Evolutionary conservation across 2,113 vertebrate genomes (phyloP), one percentile per base, ranked within the genome.

Genomic region (Callocephalon fimbriatum): DNA sequence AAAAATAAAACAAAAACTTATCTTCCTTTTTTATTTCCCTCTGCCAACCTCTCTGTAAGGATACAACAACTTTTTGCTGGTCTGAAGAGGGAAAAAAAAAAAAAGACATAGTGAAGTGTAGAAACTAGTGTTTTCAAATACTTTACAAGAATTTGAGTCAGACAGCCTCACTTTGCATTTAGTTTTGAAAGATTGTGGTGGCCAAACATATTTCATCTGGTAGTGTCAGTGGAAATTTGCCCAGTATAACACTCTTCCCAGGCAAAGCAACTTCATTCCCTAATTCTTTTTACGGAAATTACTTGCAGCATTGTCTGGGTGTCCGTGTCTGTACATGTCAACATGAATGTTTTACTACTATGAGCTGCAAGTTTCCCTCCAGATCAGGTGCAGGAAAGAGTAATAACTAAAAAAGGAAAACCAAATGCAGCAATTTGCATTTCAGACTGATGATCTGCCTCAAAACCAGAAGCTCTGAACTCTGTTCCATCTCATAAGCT

Each of bases 251-350:
- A 80, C 77, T 89, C 38, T 91, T 90, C 62, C 42, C 62, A 93
- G 71, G 67, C 78, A 94, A 79, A 79, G 51, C 35, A 93, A 77
- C 74, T 86, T 90, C 75, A 86, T 31, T 96, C 54, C 8, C 38
- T 94, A 73, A 86, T 77, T 94, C 54, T 97, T 96, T 96, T 96
- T 88, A 90, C 94, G 79, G 79, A 88, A 95, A 96, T 90, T 86
- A 56, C 22, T 86, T 88, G 47, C 90, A 86, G 82, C 37, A 54
- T 79, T 86, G 72, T 90, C 90, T 23, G 37, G 82, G 78, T 92
- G 86, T 97, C 92, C 47, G 4, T 83, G 75, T 83, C 78, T 92
- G 59, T 94, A 56, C 42, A 70, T 92, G 90, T 96, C 96, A 92
- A 71, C 86, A 80, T 88, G 38, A 95, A 65, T 86, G 45, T 96